These are phyloP conservation scores for Dicyrtomina minuta DNA, from an alignment of 2,888 invertebrate species.

Conservation along the genomic window DNA sequence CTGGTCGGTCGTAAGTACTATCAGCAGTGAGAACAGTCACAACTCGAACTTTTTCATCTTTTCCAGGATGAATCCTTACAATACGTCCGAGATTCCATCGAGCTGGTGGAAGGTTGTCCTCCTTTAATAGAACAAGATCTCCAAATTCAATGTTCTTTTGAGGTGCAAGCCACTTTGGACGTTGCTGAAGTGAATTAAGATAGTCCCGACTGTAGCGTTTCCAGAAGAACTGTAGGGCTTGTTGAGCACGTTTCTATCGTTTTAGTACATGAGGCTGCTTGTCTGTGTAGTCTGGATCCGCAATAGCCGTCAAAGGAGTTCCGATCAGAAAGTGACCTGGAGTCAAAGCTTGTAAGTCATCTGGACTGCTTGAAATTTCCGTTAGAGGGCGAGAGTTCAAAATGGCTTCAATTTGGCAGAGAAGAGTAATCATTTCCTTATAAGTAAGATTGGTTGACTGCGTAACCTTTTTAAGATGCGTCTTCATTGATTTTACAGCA, in stretches of 20 bases:
- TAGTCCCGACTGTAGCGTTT: slow-evolving; percentile 52
- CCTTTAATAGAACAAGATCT: slow-evolving; percentile 54
- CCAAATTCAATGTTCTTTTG: slow-evolving; percentile 46
- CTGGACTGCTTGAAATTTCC: slow-evolving; percentile 48
- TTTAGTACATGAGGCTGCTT: slow-evolving; percentile 43
- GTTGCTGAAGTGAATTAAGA: slow-evolving; percentile 52
- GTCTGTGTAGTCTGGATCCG: slow-evolving; percentile 50
- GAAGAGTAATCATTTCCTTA: slow-evolving; percentile 22
- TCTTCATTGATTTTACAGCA: slow-evolving; percentile 40
- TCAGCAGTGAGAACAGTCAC: slow-evolving; percentile 52
- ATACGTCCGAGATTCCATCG: slow-evolving; percentile 54
- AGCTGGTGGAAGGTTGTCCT: slow-evolving; percentile 51
- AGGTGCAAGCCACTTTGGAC: slow-evolving; percentile 52
- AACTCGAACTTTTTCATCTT: too few relatives aligned
- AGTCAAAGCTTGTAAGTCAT: slow-evolving; percentile 50
- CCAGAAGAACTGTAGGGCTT: slow-evolving; percentile 51
- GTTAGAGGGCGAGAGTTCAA: slow-evolving; percentile 54
- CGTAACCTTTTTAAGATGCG: slow-evolving; percentile 31
- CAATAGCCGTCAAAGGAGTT: slow-evolving; percentile 46
- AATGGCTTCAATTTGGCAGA: slow-evolving; percentile 53
- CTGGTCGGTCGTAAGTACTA: slow-evolving; percentile 37
- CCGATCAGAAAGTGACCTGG: slow-evolving; percentile 56
- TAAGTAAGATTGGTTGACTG: not conserved
- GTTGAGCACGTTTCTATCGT: slow-evolving; percentile 53
- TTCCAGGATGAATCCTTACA: too few relatives aligned